Evolutionary conservation across 2,113 vertebrate species (phyloP).

Genomic region (Sebastes fasciatus): DNA sequence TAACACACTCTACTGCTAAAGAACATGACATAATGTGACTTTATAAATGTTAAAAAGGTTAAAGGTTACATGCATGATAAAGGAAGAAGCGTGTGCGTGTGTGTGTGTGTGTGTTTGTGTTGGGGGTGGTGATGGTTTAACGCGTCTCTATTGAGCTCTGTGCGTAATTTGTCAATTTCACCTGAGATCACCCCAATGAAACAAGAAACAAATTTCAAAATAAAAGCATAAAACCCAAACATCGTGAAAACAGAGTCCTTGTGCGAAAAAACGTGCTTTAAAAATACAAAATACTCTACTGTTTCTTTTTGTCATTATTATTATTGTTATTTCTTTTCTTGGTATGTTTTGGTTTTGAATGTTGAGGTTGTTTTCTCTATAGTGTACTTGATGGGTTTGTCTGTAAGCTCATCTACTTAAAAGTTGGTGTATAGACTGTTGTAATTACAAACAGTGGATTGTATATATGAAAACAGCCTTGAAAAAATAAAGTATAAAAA

Average conservation of each 20-base stretch:
- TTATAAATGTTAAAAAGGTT: background rate
- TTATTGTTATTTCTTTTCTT: too few relatives aligned
- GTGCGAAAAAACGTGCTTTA: too few relatives aligned
- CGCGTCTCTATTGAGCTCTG: slow-evolving; percentile 3
- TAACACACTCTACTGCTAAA: background rate
- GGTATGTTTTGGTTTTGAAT: too few relatives aligned
- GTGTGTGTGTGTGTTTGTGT: background rate
- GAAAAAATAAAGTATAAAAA: too few relatives aligned
- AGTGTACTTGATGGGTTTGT: too few relatives aligned
- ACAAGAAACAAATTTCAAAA: slow-evolving; percentile 36
- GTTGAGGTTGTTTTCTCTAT: too few relatives aligned
- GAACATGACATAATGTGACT: background rate
- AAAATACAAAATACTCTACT: background rate
- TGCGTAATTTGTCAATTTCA: background rate
- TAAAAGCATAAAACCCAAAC: slow-evolving; percentile 10
- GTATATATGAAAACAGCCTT: too few relatives aligned
- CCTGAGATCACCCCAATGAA: background rate
- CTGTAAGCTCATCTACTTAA: too few relatives aligned
- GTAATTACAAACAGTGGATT: too few relatives aligned
- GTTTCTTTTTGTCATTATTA: too few relatives aligned
- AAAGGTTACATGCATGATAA: background rate
- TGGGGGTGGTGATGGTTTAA: background rate
- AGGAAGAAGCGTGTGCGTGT: background rate
- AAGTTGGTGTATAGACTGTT: too few relatives aligned
- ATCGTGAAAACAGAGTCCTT: background rate